Conservation (phyloP, 2,888 invertebrate genomes). For the Phaonia tiefii region DNA sequence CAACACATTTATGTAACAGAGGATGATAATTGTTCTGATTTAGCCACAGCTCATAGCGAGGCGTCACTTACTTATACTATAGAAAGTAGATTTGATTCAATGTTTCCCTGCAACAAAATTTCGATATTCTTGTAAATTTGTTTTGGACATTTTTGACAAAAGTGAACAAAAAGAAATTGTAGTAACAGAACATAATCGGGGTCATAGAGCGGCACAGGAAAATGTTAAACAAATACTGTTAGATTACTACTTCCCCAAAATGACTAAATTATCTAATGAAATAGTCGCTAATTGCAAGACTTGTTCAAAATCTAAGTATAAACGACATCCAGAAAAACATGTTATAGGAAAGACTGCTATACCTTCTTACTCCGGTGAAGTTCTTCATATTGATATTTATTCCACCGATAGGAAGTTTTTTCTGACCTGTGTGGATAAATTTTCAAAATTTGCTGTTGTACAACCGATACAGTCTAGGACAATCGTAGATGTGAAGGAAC, state of each 20-base stretch:
- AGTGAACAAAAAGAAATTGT: conserved; percentile 60
- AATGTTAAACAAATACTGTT: conserved; percentile 12
- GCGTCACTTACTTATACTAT: conserved; percentile 63
- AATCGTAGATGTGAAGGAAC: too few species aligned
- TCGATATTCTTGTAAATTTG: conserved; percentile 36
- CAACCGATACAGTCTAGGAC: too few species aligned
- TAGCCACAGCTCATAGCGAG: conserved; percentile 55
- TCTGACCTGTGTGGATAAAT: too few species aligned
- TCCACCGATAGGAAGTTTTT: neutral
- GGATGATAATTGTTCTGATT: conserved; percentile 42
- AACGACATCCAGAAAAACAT: too few species aligned
- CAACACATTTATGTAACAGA: conserved; percentile 54
- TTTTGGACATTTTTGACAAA: conserved; percentile 57
- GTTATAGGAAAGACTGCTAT: too few species aligned
- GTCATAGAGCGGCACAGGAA: too few species aligned
- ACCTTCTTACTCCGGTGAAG: neutral
- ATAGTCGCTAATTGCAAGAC: neutral
- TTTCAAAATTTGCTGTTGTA: too few species aligned
- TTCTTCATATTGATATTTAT: neutral
- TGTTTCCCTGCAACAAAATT: conserved; percentile 37
- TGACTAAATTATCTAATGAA: conserved; percentile 21
- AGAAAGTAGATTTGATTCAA: conserved; percentile 48
- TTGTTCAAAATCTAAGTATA: conserved; percentile 6
- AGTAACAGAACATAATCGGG: conserved; percentile 46
- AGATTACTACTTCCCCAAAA: conserved; percentile 12